A percentile compares a stretch with the other conserved stretches of the same genome.
phyloP scores from a whole-genome alignment of 1,140 invertebrate genomes.

The Ooceraea biroi region DNA sequence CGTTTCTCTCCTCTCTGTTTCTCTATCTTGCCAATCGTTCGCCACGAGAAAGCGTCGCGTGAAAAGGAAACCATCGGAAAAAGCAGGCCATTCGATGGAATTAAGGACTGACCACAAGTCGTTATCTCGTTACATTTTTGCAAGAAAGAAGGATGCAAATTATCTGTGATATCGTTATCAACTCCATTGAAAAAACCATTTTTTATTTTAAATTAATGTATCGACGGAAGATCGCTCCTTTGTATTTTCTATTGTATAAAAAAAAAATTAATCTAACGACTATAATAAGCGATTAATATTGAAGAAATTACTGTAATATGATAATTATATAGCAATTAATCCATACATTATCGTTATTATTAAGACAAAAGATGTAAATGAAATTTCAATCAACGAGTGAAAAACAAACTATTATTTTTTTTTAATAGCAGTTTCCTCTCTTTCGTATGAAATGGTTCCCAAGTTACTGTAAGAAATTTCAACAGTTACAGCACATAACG shows the following conservation, averaged over 20 bases:
- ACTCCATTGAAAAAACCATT: not conserved
- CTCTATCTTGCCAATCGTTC: not conserved
- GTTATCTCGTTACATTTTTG: conserved; percentile 3
- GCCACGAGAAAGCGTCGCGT: conserved; percentile 25
- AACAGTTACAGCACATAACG: not conserved
- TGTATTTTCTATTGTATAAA: not conserved
- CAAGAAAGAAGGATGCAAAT: no score
- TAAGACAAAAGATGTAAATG: not conserved
- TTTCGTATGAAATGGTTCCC: not conserved
- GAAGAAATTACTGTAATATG: not conserved
- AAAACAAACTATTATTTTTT: not conserved
- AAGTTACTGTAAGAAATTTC: conserved; percentile 10
- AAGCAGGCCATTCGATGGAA: not conserved
- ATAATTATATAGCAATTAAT: not conserved
- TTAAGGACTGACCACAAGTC: not conserved
- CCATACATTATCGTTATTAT: no score
- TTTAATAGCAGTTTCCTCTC: not conserved
- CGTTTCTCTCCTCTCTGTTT: not conserved
- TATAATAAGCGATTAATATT: not conserved
- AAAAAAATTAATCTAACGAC: not conserved
- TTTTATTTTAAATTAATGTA: not conserved
- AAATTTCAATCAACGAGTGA: not conserved
- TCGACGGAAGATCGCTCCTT: not conserved
- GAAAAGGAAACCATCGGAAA: conserved; percentile 17
- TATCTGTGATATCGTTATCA: no score